Percentiles rank a stretch among this genome's conserved stretches.
phyloP scores from a whole-genome alignment of 2,797 vertebrate species.

The Propithecus perrieri region DNA sequence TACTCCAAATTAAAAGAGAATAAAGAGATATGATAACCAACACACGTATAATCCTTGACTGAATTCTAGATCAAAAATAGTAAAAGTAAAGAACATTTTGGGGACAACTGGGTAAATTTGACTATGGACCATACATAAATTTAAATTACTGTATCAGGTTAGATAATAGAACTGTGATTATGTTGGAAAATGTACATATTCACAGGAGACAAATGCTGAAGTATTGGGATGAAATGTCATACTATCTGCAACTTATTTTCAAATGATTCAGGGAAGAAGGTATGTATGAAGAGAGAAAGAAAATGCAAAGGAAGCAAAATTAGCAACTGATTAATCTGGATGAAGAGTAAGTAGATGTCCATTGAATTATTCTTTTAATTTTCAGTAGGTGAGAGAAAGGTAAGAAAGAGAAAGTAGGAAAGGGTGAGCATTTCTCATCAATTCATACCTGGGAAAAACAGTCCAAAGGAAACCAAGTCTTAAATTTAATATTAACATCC shows the following conservation, averaged over 20 bases:
- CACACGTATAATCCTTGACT: neutral
- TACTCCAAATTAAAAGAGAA: conserved; percentile 23
- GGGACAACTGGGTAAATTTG: neutral
- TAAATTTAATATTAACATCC: neutral
- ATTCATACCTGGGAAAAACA: neutral
- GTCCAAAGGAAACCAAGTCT: conserved; percentile 18
- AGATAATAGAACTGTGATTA: neutral
- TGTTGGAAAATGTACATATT: conserved; percentile 8
- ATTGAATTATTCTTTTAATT: neutral
- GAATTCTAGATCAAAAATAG: conserved; percentile 21
- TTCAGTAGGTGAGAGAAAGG: neutral
- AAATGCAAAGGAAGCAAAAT: neutral
- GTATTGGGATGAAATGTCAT: neutral
- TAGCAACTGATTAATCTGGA: neutral
- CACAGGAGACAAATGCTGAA: neutral
- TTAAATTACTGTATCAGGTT: neutral
- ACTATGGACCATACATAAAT: neutral
- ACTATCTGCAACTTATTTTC: neutral
- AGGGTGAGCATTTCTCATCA: neutral
- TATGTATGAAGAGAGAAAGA: neutral
- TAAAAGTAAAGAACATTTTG: neutral
- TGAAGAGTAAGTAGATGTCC: neutral
- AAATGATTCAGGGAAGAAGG: conserved; percentile 23
- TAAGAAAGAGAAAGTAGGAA: neutral
- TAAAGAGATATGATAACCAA: neutral